Evolutionary conservation across 2,797 vertebrate genomes (phyloP).

Genomic region (Sebastes miniatus): DNA sequence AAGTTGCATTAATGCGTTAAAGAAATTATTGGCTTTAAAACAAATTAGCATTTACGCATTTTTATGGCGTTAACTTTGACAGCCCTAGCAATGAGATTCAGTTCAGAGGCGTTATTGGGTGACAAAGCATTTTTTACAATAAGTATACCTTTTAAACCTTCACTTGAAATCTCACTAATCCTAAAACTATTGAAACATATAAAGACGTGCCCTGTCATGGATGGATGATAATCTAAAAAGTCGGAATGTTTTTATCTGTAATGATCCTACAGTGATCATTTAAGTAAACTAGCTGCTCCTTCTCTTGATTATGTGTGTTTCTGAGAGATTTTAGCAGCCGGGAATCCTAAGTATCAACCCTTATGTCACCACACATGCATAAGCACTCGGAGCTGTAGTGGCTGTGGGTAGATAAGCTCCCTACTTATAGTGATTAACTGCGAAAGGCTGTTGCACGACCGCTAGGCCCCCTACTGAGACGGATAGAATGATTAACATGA

Average conservation of each 20-base stretch:
- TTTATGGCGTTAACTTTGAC: too few relatives aligned
- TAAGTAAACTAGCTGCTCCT: background rate
- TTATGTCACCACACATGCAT: constrained; percentile 26
- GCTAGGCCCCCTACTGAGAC: background rate
- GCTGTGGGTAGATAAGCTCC: constrained; percentile 50
- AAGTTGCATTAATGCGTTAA: too few relatives aligned
- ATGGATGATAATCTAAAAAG: background rate
- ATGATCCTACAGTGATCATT: background rate
- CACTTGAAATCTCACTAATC: background rate
- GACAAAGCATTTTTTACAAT: background rate
- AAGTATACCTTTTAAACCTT: constrained; percentile 1
- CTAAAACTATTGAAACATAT: background rate
- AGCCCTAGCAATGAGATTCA: background rate
- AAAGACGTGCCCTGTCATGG: background rate
- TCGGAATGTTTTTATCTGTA: background rate
- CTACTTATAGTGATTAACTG: constrained; percentile 58
- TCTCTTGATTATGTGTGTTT: constrained; percentile 9
- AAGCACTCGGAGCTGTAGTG: constrained; percentile 20
- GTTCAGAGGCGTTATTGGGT: background rate
- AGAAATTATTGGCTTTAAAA: too few relatives aligned
- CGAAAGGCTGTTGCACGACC: constrained; percentile 37
- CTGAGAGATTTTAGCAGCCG: constrained; percentile 26
- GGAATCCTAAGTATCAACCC: constrained; percentile 35
- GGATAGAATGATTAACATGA: background rate
- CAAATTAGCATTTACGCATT: too few relatives aligned